phyloP scores from a whole-genome alignment of 2,888 invertebrate genomes.

The Fissipunctia ypsillon region DNA sequence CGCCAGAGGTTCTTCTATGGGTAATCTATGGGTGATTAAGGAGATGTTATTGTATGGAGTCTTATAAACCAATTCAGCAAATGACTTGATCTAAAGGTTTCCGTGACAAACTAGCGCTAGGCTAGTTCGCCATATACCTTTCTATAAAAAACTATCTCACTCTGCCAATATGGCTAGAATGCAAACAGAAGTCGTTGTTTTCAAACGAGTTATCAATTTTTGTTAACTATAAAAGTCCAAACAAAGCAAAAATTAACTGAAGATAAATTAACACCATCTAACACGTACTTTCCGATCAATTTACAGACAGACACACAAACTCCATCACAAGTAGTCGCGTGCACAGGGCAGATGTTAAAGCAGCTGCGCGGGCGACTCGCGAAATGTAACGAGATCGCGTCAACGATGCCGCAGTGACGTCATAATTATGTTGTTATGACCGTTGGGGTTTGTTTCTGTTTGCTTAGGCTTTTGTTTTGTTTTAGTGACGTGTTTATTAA shows the following conservation, averaged over 20 bases:
- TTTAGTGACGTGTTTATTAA: constrained; percentile 4
- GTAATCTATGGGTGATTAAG: background rate
- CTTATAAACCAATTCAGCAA: background rate
- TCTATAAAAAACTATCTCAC: background rate
- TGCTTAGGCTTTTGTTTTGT: constrained; percentile 50
- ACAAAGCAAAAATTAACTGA: constrained; percentile 17
- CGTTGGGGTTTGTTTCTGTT: constrained; percentile 49
- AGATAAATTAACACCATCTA: constrained; percentile 37
- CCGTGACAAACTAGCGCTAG: background rate
- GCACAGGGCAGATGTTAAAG: constrained; percentile 73
- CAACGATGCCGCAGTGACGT: constrained; percentile 57
- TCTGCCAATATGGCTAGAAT: background rate
- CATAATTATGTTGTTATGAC: constrained; percentile 66
- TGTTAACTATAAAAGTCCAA: background rate
- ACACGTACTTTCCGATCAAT: constrained; percentile 44
- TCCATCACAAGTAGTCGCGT: constrained; percentile 63
- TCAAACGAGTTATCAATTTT: constrained; percentile 1
- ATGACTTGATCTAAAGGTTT: background rate
- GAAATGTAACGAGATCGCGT: constrained; percentile 65
- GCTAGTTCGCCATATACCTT: background rate
- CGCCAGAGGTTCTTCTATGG: background rate
- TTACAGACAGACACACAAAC: constrained; percentile 38
- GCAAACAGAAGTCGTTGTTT: background rate
- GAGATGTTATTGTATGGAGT: background rate
- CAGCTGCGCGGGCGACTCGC: constrained; percentile 73